These are phyloP conservation scores for Drosophila anceps DNA, from an alignment of 2,888 invertebrate species.

Conservation along the genomic window DNA sequence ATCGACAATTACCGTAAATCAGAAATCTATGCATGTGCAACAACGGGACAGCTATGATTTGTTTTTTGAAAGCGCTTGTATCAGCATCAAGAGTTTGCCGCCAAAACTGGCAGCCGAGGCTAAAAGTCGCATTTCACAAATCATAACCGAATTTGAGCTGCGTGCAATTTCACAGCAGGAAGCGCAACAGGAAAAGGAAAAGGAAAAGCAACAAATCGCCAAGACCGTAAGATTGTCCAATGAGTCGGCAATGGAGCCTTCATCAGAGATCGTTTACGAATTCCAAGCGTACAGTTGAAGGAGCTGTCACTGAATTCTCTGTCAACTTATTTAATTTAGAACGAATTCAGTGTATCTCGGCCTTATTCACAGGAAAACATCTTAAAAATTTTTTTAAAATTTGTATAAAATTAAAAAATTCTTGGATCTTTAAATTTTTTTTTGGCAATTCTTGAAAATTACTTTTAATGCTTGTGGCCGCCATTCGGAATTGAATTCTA, in stretches of 20 bases:
- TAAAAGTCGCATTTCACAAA: slow-evolving; percentile 78
- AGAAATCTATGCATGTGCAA: slow-evolving; percentile 3
- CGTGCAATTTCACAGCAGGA: slow-evolving; percentile 80
- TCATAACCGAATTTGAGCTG: slow-evolving; percentile 79
- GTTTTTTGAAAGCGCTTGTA: slow-evolving; percentile 81
- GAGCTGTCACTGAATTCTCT: slow-evolving; percentile 35
- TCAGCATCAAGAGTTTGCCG: slow-evolving; percentile 76
- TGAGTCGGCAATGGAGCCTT: slow-evolving; percentile 21
- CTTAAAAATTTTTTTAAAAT: slow-evolving; percentile 27
- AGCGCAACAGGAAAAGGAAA: slow-evolving; percentile 26
- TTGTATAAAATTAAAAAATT: slow-evolving; percentile 27
- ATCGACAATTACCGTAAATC: background rate
- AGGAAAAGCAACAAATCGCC: slow-evolving; percentile 13
- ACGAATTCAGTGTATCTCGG: slow-evolving; percentile 12
- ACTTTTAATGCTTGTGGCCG: slow-evolving; percentile 13
- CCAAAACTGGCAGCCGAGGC: slow-evolving; percentile 81
- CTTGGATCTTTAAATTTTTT: background rate
- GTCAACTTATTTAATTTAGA: slow-evolving; percentile 18
- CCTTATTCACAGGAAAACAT: slow-evolving; percentile 28
- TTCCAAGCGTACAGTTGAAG: slow-evolving; percentile 54
- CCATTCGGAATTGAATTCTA: slow-evolving; percentile 29
- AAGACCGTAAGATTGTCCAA: slow-evolving; percentile 11
- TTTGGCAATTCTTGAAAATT: slow-evolving; percentile 12
- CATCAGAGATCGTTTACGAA: slow-evolving; percentile 55
- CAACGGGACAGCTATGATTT: slow-evolving; percentile 74